Conservation (phyloP, 23 tunicate genomes). For the Ciona savignyi region DNA sequence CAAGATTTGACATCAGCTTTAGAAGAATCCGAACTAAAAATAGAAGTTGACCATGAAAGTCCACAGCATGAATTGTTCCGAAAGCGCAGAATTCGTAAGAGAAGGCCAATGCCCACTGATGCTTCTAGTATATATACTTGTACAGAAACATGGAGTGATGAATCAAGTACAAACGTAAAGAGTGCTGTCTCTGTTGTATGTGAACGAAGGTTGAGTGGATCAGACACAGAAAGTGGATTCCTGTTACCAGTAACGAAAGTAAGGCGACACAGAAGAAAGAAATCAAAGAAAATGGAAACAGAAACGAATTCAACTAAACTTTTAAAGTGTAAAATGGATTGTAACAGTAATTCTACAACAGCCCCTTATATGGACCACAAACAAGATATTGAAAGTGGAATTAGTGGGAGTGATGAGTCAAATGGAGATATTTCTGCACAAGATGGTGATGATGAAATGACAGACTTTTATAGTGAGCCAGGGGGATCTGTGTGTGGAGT, state of each 20-base stretch:
- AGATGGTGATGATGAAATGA: constrained; percentile 87
- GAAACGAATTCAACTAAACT: background rate
- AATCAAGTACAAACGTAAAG: background rate
- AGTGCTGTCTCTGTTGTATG: constrained; percentile 10
- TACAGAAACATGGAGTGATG: no score
- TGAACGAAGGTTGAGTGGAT: no score
- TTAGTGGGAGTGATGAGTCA: constrained; percentile 47
- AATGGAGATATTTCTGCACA: constrained; percentile 17
- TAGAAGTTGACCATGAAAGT: constrained; percentile 43
- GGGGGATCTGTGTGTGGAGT: constrained; percentile 65
- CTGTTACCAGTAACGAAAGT: constrained; percentile 30
- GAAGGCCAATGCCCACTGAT: constrained; percentile 18
- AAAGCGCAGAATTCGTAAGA: constrained; percentile 26
- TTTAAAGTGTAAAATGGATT: background rate
- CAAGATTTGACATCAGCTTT: no score
- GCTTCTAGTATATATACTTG: no score
- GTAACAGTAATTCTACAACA: no score
- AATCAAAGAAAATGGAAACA: background rate
- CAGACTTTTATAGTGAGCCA: constrained; percentile 60
- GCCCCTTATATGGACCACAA: no score
- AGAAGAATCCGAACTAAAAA: constrained; percentile 53
- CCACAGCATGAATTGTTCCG: constrained; percentile 13
- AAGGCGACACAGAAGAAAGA: background rate
- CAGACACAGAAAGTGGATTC: constrained; percentile 59
- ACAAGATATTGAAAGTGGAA: constrained; percentile 37